Conservation (phyloP, 1,140 invertebrate species). For the Acarapis woodi region DNA sequence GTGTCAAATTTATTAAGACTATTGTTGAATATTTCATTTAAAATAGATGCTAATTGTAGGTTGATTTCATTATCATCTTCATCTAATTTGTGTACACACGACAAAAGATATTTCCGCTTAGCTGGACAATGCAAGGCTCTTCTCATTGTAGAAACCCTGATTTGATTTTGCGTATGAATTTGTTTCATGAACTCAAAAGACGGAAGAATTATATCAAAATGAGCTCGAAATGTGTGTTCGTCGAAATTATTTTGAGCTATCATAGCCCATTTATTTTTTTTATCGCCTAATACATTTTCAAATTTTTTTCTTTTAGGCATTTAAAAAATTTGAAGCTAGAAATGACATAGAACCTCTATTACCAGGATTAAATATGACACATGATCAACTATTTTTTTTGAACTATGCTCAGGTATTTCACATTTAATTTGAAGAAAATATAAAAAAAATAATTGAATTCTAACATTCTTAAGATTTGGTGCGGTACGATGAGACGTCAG, state of each 20-base stretch:
- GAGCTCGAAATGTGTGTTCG: slow-evolving; percentile 30
- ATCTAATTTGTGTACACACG: slow-evolving; percentile 1
- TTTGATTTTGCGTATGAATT: slow-evolving; percentile 24
- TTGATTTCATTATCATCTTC: slow-evolving; percentile 5
- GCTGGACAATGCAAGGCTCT: slow-evolving; percentile 34
- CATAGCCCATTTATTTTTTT: too few species aligned
- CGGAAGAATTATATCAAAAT: slow-evolving; percentile 56
- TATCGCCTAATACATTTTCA: neutral
- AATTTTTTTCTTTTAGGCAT: slow-evolving; percentile 12
- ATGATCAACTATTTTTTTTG: slow-evolving; percentile 65
- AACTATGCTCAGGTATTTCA: slow-evolving; percentile 31
- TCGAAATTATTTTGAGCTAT: slow-evolving; percentile 42
- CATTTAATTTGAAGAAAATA: neutral
- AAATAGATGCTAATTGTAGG: neutral
- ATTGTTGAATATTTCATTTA: slow-evolving; percentile 17
- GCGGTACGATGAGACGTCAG: slow-evolving; percentile 80
- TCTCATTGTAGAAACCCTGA: slow-evolving; percentile 58
- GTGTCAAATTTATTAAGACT: slow-evolving; percentile 23
- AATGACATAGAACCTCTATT: slow-evolving; percentile 12
- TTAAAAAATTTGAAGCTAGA: slow-evolving; percentile 14
- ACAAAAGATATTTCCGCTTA: slow-evolving; percentile 38
- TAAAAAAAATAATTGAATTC: neutral
- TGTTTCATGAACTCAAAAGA: slow-evolving; percentile 31
- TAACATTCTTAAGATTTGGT: slow-evolving; percentile 42
- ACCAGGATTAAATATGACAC: slow-evolving; percentile 14